Base-by-base conservation (phyloP, 2,888 invertebrate species). In the Silvanus unidentatus region DNA sequence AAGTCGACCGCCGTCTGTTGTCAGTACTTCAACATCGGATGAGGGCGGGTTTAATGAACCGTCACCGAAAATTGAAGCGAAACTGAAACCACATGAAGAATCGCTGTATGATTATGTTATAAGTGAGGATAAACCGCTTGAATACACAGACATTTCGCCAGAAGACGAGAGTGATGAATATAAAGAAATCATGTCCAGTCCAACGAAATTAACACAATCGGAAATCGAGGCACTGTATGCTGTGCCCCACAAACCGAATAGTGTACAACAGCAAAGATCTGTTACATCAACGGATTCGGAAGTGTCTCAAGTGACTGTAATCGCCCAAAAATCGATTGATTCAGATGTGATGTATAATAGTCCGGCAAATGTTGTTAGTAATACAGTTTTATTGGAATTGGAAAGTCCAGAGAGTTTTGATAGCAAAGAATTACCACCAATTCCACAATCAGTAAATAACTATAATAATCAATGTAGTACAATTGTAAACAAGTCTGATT, bases 41-140 rank as follows among this genome's bases (percentile, higher is more conserved):
- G 84, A 84, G 57, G 82, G 83, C 42, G 83, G 84, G 40, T 83
- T 83, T 72, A 83, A 84, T 70, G 84, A 84, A 69, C 82, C 82
- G 15, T 80, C 79, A 49, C 82, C 83, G 11, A 82, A 82, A 68
- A 79, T 84, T 59, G 81, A 82, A 69, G 83, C 82, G 9, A 64
- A 57, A 53, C 53, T 69, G 29, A 64, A 64, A 43, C 69, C 69
- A 5, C 68, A 66, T 51, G 63, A 63, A 43, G 67, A 65, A 44
- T 58, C 62, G 1, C 48, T 64, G n/a, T 64, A 64, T 50, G 63
- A 63, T 45, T 60, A 58, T 22, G 58, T 62, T 8, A 42, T 56
- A n/a, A 58, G 61, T 41, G 64, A 64, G 42, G 63, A 63, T 44
- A 55, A 58, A 45, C 60, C 60, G 1, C 49, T 62, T 8, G 57